phyloP scores from a whole-genome alignment of 2,113 vertebrate species.

The Labeo rohita region DNA sequence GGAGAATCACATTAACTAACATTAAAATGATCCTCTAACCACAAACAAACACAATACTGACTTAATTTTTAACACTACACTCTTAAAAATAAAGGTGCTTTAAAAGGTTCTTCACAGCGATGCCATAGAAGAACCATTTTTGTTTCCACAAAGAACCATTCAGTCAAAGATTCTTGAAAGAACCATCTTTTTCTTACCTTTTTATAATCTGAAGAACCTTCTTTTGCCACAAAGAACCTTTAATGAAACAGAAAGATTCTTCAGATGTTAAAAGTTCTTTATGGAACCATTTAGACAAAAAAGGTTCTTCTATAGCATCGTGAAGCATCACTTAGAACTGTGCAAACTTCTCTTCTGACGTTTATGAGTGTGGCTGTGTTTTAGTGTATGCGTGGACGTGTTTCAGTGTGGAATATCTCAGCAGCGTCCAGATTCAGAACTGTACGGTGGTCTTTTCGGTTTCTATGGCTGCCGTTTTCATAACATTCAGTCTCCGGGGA shows the following conservation, averaged over 20 bases:
- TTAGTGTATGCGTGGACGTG: not conserved
- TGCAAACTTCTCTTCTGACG: not conserved
- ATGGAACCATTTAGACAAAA: no score
- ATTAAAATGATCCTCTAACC: not conserved
- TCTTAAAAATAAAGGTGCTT: no score
- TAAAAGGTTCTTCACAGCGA: no score
- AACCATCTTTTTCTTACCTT: no score
- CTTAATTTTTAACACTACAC: not conserved
- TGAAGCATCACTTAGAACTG: not conserved
- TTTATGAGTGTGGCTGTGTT: not conserved
- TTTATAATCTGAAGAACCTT: no score
- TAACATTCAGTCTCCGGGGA: conserved; percentile 16
- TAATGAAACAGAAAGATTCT: no score
- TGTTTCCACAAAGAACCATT: no score
- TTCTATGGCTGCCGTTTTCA: conserved; percentile 12
- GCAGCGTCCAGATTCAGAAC: not conserved
- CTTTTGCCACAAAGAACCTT: no score
- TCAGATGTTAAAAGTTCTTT: no score
- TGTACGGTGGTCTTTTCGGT: not conserved
- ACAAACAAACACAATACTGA: not conserved
- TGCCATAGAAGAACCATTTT: no score
- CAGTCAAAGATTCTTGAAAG: no score
- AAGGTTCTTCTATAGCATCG: no score
- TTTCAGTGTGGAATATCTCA: not conserved
- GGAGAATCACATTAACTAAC: not conserved